These are phyloP conservation scores for Polyergus mexicanus DNA, from an alignment of 1,140 invertebrate species.

Conservation along the genomic window DNA sequence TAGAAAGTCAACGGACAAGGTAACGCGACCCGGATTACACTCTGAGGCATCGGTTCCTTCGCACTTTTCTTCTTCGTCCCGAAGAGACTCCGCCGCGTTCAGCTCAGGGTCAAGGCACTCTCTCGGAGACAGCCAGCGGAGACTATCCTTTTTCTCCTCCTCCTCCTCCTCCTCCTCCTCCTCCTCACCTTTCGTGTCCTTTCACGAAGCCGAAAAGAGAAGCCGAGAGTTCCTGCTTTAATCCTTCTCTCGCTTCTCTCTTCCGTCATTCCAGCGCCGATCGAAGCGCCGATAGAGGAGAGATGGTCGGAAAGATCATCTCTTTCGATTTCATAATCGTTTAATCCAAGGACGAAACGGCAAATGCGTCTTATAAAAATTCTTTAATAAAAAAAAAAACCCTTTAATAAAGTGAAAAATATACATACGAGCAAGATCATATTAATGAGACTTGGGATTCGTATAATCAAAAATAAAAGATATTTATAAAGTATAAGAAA, in stretches of 20 bases:
- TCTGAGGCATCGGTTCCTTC: slow-evolving; percentile 76
- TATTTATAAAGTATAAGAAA: neutral
- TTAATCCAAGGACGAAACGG: slow-evolving; percentile 23
- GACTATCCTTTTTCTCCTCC: neutral
- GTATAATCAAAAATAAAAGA: neutral
- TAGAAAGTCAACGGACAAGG: slow-evolving; percentile 83
- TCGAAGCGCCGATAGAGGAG: slow-evolving; percentile 31
- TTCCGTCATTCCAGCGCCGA: slow-evolving; percentile 51
- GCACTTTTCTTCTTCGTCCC: slow-evolving; percentile 80
- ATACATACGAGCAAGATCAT: neutral
- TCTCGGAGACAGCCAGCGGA: slow-evolving; percentile 18
- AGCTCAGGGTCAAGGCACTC: slow-evolving; percentile 83
- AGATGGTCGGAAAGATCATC: slow-evolving; percentile 25
- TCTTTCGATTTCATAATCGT: slow-evolving; percentile 56
- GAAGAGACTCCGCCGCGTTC: slow-evolving; percentile 69
- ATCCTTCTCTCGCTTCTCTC: slow-evolving; percentile 41
- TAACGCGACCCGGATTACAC: slow-evolving; percentile 81
- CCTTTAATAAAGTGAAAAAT: neutral
- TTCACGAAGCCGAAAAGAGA: slow-evolving; percentile 59
- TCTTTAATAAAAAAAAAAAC: neutral
- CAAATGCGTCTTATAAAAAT: slow-evolving; percentile 16
- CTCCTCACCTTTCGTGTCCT: neutral
- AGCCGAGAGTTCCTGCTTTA: slow-evolving; percentile 46
- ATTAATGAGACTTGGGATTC: neutral
- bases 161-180: neutral